Evolutionary conservation across 2,888 invertebrate genomes (phyloP), one percentile per base, ranked within the genome.

Genomic region (Calameuta pallipes): DNA sequence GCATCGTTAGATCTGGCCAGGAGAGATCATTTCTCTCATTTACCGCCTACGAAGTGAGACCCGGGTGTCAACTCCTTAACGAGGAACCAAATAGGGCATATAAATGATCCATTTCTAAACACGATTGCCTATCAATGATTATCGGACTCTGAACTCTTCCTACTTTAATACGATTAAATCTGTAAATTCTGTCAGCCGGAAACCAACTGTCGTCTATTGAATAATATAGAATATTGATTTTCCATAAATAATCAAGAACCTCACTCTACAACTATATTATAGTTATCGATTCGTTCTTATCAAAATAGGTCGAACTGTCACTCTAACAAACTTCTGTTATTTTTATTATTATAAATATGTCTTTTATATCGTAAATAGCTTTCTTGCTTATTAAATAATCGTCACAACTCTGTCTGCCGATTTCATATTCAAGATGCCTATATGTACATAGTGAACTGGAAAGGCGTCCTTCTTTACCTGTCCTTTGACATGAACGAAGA

Each of bases 81-180:
- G 77, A 77, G 75, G 73, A 34, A 68, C 79, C 79, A 75, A 79
- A 79, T 79, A 79, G 75, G 79, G 79, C 69, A 33, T 76, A 79
- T 71, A 76, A 79, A 79, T 74, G 79, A 79, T 56, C 56, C 23
- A 9, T 9, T 56, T 56, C 56, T 56, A 56, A 56, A 9, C 56
- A 2, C 56, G 56, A 56, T 56, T 56, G 0, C 23, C 1, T 56
- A 56, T 56, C 23, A 56, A 23, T 56, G 23, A 56, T 56, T 56
- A 56, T 56, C 23, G 56, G 9, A 23, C 56, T 56, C 56, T 56
- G 56, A 56, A 56, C 56, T 23, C 23, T 56, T 9, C 9, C 56
- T 23, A 23, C 9, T 0, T 56, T 56, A 56, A 56, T 23, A 23
- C 56, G 56, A 56, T 56, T 15, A 23, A 56, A 56, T 56, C 56